Evolutionary conservation across 1,140 invertebrate species (phyloP).

Genomic region (Apis cerana): DNA sequence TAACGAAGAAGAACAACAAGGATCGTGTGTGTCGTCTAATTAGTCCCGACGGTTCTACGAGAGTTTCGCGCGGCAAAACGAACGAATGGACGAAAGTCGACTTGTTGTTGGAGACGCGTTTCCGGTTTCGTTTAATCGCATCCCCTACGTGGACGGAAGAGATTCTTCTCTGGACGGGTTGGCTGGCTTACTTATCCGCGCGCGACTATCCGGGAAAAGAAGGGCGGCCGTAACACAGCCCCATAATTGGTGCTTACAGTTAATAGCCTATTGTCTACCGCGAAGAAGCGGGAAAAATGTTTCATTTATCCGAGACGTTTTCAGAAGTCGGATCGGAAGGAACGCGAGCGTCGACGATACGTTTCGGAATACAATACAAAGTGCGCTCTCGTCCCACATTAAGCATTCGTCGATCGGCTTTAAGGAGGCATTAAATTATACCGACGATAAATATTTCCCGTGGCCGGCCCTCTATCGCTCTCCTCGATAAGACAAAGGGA

Average conservation of each 20-base stretch:
- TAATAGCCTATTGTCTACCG: constrained; percentile 54
- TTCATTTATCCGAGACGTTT: constrained; percentile 50
- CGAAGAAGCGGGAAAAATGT: constrained; percentile 45
- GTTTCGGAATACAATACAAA: constrained; percentile 38
- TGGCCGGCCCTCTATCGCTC: background rate
- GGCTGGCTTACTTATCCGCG: constrained; percentile 19
- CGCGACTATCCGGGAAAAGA: constrained; percentile 19
- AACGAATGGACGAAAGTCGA: background rate
- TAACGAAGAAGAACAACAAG: background rate
- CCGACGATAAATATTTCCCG: constrained; percentile 19
- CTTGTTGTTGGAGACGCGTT: background rate
- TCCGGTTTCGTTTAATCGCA: background rate
- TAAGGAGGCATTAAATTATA: constrained; percentile 36
- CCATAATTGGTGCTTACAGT: constrained; percentile 50
- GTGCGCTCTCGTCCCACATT: constrained; percentile 29
- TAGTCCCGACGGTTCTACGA: background rate
- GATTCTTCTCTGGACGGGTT: no score
- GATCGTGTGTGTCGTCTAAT: constrained; percentile 8
- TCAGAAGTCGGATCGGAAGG: constrained; percentile 14
- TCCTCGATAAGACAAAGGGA: constrained; percentile 15
- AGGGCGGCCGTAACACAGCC: constrained; percentile 11
- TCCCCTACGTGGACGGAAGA: background rate
- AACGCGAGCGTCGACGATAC: constrained; percentile 15
- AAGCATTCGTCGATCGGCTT: constrained; percentile 41
- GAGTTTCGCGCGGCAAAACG: background rate